These are phyloP conservation scores for Bettongia penicillata DNA, from an alignment of 2,113 vertebrate genomes.

Conservation along the genomic window DNA sequence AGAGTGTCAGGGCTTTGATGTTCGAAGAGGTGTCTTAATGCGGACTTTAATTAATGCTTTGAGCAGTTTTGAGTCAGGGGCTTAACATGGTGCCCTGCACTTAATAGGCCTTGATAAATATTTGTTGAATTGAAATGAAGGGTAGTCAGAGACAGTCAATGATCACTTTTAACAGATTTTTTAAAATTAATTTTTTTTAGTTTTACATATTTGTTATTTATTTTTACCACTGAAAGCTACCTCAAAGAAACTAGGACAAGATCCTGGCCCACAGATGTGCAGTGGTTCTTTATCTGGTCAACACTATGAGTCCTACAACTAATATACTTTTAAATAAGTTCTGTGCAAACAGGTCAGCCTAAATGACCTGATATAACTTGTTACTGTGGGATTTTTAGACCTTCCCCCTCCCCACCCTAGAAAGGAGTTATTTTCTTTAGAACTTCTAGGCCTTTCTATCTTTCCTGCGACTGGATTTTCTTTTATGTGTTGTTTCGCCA, in stretches of 20 bases:
- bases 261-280: background rate
- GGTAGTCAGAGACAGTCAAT: background rate
- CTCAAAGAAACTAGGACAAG: background rate
- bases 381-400: background rate
- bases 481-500: background rate
- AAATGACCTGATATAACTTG: background rate
- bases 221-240: conserved; percentile 1
- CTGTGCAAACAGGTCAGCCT: background rate
- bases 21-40: background rate
- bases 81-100: background rate
- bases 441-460: background rate
- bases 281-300: background rate
- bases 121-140: background rate
- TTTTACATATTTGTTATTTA: background rate
- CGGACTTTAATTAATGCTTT: background rate
- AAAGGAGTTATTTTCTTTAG: background rate
- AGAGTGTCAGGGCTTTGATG: background rate
- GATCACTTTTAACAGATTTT: background rate
- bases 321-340: conserved; percentile 3
- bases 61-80: background rate
- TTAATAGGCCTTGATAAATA: background rate
- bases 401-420: background rate
- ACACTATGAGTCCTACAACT: background rate
- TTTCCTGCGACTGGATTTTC: background rate
- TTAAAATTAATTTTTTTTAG: background rate